Percentiles rank a stretch among this genome's conserved stretches.
These are phyloP conservation scores for Meandrusa payeni DNA, from an alignment of 2,888 invertebrate genomes.

Conservation along the genomic window DNA sequence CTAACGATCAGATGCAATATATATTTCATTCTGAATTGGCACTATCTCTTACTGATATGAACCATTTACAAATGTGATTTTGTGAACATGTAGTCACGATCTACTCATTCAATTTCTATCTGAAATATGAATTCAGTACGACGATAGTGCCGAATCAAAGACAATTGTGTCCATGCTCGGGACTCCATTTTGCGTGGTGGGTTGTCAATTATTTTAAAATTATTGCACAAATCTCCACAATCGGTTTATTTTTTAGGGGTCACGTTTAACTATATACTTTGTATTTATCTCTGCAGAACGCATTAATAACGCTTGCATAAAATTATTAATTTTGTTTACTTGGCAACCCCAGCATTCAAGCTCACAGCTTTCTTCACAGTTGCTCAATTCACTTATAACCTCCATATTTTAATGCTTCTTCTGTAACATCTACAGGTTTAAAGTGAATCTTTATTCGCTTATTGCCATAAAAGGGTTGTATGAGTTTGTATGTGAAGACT, in stretches of 20 bases:
- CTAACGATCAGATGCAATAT: conserved; percentile 41
- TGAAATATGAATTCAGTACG: conserved; percentile 21
- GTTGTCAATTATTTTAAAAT: conserved; percentile 58
- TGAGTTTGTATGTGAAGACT: conserved; percentile 27
- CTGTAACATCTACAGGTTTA: conserved; percentile 56
- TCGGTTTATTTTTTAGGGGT: not conserved
- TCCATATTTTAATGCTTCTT: conserved; percentile 69
- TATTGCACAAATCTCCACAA: not conserved
- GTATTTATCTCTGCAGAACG: not conserved
- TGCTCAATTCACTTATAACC: conserved; percentile 67
- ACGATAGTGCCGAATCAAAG: conserved; percentile 50
- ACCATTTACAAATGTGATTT: too few species aligned
- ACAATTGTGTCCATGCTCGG: conserved; percentile 25
- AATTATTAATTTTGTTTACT: conserved; percentile 22
- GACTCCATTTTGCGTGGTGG: conserved; percentile 46
- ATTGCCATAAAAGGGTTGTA: conserved; percentile 32
- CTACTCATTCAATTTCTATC: too few species aligned
- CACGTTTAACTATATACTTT: not conserved
- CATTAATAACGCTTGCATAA: conserved; percentile 10
- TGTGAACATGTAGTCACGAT: too few species aligned
- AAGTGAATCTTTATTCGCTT: conserved; percentile 42
- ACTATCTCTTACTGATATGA: conserved; percentile 29
- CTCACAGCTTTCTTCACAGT: conserved; percentile 77
- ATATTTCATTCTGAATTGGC: conserved; percentile 33
- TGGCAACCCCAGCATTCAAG: conserved; percentile 64